Percentiles rank a stretch among this genome's conserved stretches.
These are phyloP conservation scores for Stenotaenia linearis DNA, from an alignment of 2,888 invertebrate genomes.

Conservation along the genomic window DNA sequence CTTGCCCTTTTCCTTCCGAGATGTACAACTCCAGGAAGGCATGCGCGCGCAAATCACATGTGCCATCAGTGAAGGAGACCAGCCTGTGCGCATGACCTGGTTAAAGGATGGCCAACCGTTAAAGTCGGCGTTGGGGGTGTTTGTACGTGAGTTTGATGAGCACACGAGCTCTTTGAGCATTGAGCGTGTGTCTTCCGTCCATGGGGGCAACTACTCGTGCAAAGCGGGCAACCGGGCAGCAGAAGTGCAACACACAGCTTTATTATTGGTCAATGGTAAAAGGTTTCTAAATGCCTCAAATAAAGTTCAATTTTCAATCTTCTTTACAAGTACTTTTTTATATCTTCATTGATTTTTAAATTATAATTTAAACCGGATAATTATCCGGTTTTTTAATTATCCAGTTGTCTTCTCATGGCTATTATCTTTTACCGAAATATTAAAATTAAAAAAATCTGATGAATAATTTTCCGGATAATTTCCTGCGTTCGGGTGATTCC, in stretches of 20 bases:
- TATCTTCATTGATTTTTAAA: too few species aligned
- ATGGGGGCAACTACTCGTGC: constrained; percentile 36
- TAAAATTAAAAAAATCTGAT: too few species aligned
- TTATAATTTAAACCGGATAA: too few species aligned
- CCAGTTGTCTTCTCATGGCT: too few species aligned
- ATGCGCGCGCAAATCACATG: constrained; percentile 37
- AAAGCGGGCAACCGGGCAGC: constrained; percentile 35
- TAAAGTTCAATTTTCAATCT: too few species aligned
- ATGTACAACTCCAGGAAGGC: constrained; percentile 35
- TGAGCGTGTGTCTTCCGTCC: constrained; percentile 35
- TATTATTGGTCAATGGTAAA: constrained; percentile 37
- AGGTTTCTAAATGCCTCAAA: not conserved
- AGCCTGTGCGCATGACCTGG: constrained; percentile 34
- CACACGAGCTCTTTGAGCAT: constrained; percentile 36
- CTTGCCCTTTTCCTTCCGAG: constrained; percentile 37
- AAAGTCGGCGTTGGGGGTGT: constrained; percentile 32
- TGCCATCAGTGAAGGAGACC: constrained; percentile 36
- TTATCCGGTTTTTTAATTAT: too few species aligned
- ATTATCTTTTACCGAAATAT: too few species aligned
- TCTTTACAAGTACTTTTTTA: too few species aligned
- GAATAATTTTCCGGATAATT: too few species aligned
- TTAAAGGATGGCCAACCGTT: constrained; percentile 36
- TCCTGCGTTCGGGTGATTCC: too few species aligned
- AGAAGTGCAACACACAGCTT: constrained; percentile 34
- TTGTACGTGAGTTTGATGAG: constrained; percentile 36